Conservation (phyloP, 2,797 vertebrate species). For the Astyanax mexicanus region DNA sequence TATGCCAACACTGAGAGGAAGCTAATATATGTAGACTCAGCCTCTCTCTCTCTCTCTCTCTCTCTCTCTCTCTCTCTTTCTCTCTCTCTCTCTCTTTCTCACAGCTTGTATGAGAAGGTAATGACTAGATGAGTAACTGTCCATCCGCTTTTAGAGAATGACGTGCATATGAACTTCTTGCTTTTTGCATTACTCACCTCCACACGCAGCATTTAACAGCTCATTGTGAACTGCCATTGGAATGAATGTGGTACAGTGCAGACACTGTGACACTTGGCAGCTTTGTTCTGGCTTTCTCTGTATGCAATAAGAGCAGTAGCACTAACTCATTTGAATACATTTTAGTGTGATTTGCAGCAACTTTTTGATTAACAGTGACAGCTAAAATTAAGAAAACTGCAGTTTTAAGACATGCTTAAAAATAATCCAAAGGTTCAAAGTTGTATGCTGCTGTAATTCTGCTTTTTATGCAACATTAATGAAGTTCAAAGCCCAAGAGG, state of each 20-base stretch:
- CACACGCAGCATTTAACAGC: neutral
- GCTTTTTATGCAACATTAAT: no score
- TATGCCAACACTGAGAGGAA: constrained; percentile 1
- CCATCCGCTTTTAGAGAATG: constrained; percentile 20
- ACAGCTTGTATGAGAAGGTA: neutral
- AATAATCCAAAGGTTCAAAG: no score
- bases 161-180: constrained; percentile 16
- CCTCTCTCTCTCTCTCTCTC: neutral
- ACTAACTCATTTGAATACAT: neutral
- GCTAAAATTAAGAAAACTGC: no score
- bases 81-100: no score
- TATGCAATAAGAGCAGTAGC: neutral
- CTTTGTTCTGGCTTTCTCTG: neutral
- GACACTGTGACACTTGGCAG: neutral
- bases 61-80: neutral
- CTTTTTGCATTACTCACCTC: constrained; percentile 13
- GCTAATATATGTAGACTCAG: neutral
- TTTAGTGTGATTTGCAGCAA: neutral
- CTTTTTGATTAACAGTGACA: no score
- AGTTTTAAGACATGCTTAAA: no score
- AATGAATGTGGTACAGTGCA: neutral
- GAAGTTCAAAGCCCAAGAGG: no score
- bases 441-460: no score
- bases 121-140: constrained; percentile 33
- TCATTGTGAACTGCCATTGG: neutral